Evolutionary conservation across 2,113 vertebrate genomes (phyloP).

Genomic region (Acrocephalus arundinaceus): DNA sequence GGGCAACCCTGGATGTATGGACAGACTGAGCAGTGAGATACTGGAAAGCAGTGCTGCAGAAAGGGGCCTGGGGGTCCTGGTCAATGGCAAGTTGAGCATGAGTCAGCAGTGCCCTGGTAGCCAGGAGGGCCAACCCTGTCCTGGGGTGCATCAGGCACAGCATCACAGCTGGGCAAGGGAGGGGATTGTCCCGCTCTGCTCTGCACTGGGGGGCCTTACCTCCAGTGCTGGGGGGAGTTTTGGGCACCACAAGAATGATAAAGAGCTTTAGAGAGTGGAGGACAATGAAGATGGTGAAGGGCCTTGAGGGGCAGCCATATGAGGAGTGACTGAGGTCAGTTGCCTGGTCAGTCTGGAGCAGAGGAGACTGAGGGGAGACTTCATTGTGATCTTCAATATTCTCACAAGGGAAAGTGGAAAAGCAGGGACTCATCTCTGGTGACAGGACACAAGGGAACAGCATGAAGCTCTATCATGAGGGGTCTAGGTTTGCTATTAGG

Average conservation of each 20-base stretch:
- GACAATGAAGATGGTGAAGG: not conserved
- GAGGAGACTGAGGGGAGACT: not conserved
- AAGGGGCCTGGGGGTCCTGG: not conserved
- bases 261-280: not conserved
- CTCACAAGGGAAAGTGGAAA: not conserved
- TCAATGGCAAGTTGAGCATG: accelerated
- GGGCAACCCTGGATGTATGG: accelerated
- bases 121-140: accelerated
- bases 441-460: not conserved
- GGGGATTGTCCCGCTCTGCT: not conserved
- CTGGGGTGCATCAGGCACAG: not conserved
- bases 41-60: accelerated
- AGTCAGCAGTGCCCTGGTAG: not conserved
- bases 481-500: not conserved
- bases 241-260: not conserved
- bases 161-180: accelerated
- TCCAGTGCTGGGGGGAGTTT: accelerated
- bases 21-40: not conserved
- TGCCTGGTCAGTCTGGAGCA: not conserved
- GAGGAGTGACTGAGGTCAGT: not conserved
- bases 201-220: not conserved
- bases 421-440: not conserved
- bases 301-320: not conserved
- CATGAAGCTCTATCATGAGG: not conserved
- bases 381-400: not conserved